These are phyloP conservation scores for Eurois occulta DNA, from an alignment of 2,888 invertebrate genomes.

Conservation along the genomic window DNA sequence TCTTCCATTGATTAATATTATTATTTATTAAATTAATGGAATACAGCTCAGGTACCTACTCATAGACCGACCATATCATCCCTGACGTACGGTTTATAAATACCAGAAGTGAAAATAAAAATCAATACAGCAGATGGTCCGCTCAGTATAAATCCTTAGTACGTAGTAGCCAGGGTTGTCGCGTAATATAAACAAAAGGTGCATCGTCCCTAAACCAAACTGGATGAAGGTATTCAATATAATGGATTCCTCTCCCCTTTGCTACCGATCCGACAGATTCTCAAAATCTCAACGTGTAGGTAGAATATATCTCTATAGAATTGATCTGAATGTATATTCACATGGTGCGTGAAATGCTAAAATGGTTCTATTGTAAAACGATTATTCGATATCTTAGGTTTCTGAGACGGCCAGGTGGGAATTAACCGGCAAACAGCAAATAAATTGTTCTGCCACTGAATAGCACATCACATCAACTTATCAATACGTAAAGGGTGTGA, in stretches of 20 bases:
- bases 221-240: slow-evolving; percentile 66
- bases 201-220: slow-evolving; percentile 53
- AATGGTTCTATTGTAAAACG: background rate
- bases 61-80: background rate
- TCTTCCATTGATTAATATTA: background rate
- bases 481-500: background rate
- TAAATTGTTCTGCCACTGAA: background rate
- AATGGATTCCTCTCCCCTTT: slow-evolving; percentile 67
- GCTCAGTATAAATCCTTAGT: background rate
- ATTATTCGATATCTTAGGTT: background rate
- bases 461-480: background rate
- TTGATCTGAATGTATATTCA: slow-evolving; percentile 33
- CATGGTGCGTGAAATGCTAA: background rate
- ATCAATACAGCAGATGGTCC: background rate
- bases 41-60: background rate
- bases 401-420: background rate
- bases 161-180: background rate
- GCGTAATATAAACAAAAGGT: slow-evolving; percentile 50
- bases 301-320: slow-evolving; percentile 39
- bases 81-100: background rate
- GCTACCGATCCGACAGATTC: slow-evolving; percentile 48
- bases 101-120: background rate
- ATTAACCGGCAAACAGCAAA: background rate
- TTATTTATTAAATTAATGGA: background rate
- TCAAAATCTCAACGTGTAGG: slow-evolving; percentile 39